Evolutionary conservation across 2,113 vertebrate genomes (phyloP).

Genomic region (Dromiciops gliroides): DNA sequence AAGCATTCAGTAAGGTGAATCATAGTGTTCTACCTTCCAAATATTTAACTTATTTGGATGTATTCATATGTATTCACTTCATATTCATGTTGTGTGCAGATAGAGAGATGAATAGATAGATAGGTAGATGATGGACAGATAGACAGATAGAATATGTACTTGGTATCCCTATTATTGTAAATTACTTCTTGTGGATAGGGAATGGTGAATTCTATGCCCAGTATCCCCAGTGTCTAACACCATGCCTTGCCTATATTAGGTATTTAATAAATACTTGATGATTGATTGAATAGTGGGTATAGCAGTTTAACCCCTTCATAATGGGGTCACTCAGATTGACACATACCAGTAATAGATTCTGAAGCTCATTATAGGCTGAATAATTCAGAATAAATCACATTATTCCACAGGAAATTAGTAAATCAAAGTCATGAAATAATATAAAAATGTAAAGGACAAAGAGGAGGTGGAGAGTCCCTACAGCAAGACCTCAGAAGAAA

Average conservation of each 20-base stretch:
- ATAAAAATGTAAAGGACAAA: not conserved
- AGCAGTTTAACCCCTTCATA: not conserved
- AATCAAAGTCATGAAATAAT: not conserved
- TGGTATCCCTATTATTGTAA: not conserved
- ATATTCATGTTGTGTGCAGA: not conserved
- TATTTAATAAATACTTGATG: not conserved
- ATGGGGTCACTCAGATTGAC: not conserved
- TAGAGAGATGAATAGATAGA: too few species aligned
- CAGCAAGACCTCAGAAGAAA: slow-evolving; percentile 14
- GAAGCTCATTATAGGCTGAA: not conserved
- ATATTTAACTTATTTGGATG: not conserved
- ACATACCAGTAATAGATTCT: not conserved
- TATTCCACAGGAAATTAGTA: not conserved
- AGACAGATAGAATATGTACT: not conserved
- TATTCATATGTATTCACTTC: not conserved
- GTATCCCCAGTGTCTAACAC: not conserved
- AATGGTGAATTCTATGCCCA: not conserved
- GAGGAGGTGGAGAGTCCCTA: rapidly evolving
- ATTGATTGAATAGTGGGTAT: not conserved
- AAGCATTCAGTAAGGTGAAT: not conserved
- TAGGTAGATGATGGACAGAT: too few species aligned
- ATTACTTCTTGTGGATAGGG: not conserved
- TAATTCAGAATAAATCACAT: not conserved
- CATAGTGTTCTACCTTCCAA: not conserved
- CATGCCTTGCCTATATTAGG: not conserved